These are phyloP conservation scores for Mactromeris polynyma DNA, from an alignment of 2,888 invertebrate species.

Conservation along the genomic window DNA sequence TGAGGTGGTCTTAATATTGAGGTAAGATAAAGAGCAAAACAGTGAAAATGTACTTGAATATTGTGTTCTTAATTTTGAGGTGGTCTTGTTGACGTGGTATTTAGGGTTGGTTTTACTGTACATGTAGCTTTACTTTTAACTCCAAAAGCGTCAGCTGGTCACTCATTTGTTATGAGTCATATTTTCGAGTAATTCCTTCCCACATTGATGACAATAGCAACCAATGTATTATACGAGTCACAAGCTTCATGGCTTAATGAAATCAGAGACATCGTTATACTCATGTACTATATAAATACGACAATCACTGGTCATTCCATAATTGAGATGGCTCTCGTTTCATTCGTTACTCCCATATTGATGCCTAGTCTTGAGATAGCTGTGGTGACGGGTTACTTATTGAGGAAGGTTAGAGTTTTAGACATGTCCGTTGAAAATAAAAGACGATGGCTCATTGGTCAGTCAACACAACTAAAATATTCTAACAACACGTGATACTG, in stretches of 20 bases:
- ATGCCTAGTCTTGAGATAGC: not conserved
- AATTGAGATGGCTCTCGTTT: not conserved
- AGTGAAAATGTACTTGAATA: too few relatives aligned
- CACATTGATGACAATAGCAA: not conserved
- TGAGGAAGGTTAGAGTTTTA: constrained; percentile 14
- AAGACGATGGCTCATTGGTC: not conserved
- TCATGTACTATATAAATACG: not conserved
- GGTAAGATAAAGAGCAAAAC: too few relatives aligned
- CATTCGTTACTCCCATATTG: not conserved
- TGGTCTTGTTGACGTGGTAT: too few relatives aligned
- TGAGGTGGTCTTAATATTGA: too few relatives aligned
- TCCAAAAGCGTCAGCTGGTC: too few relatives aligned
- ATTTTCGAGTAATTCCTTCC: not conserved
- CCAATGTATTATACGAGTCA: not conserved
- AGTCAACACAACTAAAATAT: not conserved
- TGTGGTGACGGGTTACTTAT: not conserved
- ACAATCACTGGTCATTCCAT: not conserved
- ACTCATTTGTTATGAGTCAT: not conserved
- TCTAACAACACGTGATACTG: not conserved
- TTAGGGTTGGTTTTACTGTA: too few relatives aligned
- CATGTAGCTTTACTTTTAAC: too few relatives aligned
- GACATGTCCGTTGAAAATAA: not conserved
- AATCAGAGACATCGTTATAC: not conserved
- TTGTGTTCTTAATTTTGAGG: too few relatives aligned
- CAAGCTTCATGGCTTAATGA: not conserved